Base-by-base conservation (phyloP, 2,113 vertebrate species). In the Todiramphus chloris region DNA sequence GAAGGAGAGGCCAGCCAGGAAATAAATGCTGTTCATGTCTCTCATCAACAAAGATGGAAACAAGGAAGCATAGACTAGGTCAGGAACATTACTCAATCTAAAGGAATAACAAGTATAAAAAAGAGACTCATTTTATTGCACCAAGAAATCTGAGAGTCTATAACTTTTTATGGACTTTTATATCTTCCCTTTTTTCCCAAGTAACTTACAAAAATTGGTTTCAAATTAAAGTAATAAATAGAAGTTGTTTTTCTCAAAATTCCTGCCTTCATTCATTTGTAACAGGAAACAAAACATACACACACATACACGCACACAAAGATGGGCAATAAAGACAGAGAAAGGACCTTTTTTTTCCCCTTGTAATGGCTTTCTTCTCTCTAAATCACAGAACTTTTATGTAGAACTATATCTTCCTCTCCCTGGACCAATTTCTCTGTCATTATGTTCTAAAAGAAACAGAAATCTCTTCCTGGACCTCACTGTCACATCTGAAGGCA, bases 31-130 rank as follows among this genome's bases (percentile, higher is more conserved):
- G 16, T 76, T 78, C 79, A 27, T 81, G 30, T 67, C 41, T 53
- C 83, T 95, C 70, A 80, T 90, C 85, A 94, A 48, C 68, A 93
- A 93, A 82, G 73, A 89, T 44, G 83, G 94, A 92, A 92, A 83
- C 8, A 68, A 74, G 66, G 56, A 85, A 89, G 35, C 59, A 60
- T 9, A 78, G 69, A 27, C 39, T 88, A 78, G 79, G 80, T 89
- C 89, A 95, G 78, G 46, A 73, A 44, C 51, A 81, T 89, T 83
- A 79, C n/a, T 91, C 85, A 86, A 9, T 64, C 60, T 89, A 62
- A 72, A 92, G 77, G 48, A 90, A 64, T 69, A 87, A 72, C 10
- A 53, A 58, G 37, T 75, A 55, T 75, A 69, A 92, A 90, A 70
- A 68, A 50, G 59, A 64, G 35, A 30, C 59, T 80, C 13, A n/a